Conservation (phyloP, 2,888 invertebrate genomes). For the Dolichopus griseipennis region DNA sequence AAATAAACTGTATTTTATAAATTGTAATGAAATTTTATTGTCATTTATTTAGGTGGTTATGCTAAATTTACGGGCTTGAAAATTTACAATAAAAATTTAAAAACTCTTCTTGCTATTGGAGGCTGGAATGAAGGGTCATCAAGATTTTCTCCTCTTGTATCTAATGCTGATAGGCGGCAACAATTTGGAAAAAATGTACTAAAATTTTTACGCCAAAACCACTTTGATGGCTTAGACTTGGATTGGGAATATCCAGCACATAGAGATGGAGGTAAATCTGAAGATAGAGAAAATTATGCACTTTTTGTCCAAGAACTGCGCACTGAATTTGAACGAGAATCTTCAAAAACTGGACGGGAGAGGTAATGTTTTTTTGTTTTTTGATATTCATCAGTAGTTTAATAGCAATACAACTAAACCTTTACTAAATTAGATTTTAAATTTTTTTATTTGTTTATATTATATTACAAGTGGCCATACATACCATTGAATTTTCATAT, state of each 20-base stretch:
- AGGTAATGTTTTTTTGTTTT: slow-evolving; percentile 30
- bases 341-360: slow-evolving; percentile 71
- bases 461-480: too few relatives aligned
- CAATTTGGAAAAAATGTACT: slow-evolving; percentile 75
- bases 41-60: slow-evolving; percentile 80
- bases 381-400: too few relatives aligned
- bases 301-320: slow-evolving; percentile 79
- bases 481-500: too few relatives aligned
- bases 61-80: slow-evolving; percentile 89
- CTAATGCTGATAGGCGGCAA: slow-evolving; percentile 62
- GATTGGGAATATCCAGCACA: slow-evolving; percentile 64
- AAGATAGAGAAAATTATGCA: slow-evolving; percentile 81
- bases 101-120: slow-evolving; percentile 84
- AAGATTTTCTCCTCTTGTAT: slow-evolving; percentile 80
- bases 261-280: slow-evolving; percentile 59
- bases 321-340: slow-evolving; percentile 80
- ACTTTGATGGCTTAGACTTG: slow-evolving; percentile 86
- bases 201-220: slow-evolving; percentile 81
- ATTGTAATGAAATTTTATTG: too few relatives aligned
- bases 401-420: too few relatives aligned
- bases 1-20: not conserved
- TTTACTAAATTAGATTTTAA: too few relatives aligned
- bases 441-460: too few relatives aligned
- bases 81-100: slow-evolving; percentile 83
- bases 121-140: slow-evolving; percentile 91